Conservation (phyloP, 2,113 vertebrate genomes). For the Todiramphus chloris region DNA sequence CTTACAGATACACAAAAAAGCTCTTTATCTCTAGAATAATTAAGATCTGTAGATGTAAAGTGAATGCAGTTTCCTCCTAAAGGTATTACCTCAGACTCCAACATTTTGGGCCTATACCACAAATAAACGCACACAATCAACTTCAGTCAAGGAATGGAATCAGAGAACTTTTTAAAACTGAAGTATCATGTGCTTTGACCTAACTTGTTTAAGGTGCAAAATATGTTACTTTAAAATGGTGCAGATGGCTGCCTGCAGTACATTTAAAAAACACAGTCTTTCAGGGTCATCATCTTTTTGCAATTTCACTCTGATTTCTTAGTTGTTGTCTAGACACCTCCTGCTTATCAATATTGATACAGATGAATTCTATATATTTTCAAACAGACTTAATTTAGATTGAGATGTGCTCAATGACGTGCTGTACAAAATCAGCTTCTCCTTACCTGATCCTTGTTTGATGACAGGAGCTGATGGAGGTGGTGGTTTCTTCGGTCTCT, state of each 20-base stretch:
- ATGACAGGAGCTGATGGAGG: constrained; percentile 88
- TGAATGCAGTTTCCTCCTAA: background rate
- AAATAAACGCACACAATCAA: background rate
- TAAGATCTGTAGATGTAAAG: background rate
- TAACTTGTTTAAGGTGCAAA: background rate
- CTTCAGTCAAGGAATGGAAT: background rate
- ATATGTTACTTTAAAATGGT: background rate
- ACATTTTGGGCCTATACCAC: background rate
- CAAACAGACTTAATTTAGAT: background rate
- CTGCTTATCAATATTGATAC: background rate
- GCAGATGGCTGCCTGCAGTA: background rate
- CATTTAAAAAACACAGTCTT: background rate
- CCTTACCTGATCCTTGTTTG: constrained; percentile 90
- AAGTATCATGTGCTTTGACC: background rate
- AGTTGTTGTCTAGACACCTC: background rate
- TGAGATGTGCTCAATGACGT: background rate
- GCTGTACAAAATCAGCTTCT: background rate
- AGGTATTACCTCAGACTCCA: background rate
- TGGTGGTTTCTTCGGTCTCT: constrained; percentile 99
- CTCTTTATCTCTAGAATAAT: background rate
- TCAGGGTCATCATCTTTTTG: background rate
- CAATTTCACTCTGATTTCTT: background rate
- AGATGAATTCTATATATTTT: background rate
- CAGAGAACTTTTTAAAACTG: background rate
- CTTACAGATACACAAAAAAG: background rate